These are phyloP conservation scores for Antrozous pallidus DNA, from an alignment of 2,797 vertebrate genomes.

Conservation along the genomic window DNA sequence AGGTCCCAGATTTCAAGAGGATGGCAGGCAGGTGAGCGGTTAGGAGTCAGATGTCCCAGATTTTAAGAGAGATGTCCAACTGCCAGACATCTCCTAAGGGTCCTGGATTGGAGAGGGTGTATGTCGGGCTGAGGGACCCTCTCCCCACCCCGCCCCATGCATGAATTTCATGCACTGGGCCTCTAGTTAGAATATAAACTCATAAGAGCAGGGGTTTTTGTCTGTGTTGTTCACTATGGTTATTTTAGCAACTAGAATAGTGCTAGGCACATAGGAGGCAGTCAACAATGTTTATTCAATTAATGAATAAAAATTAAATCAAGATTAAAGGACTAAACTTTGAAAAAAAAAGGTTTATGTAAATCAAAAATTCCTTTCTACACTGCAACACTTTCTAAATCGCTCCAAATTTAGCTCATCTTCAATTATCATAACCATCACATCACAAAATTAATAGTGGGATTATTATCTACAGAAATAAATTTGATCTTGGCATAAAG, in stretches of 20 bases:
- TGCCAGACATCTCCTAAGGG: too few relatives aligned
- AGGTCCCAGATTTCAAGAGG: too few relatives aligned
- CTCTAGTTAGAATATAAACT: not conserved
- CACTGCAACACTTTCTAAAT: not conserved
- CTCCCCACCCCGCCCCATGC: too few relatives aligned
- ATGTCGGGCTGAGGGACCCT: too few relatives aligned
- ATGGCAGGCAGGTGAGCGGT: too few relatives aligned
- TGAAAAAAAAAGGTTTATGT: not conserved
- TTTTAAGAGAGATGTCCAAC: too few relatives aligned
- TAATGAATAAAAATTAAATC: conserved; percentile 42
- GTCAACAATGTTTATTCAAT: conserved; percentile 4
- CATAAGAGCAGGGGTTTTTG: not conserved
- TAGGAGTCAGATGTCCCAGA: too few relatives aligned
- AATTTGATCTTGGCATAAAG: not conserved
- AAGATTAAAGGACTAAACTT: not conserved
- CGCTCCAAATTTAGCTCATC: not conserved
- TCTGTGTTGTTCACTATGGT: not conserved
- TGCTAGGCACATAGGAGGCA: not conserved
- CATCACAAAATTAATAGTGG: not conserved
- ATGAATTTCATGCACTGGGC: too few relatives aligned
- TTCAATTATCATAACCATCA: not conserved
- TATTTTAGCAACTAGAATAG: not conserved
- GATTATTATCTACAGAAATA: not conserved
- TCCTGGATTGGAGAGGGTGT: too few relatives aligned
- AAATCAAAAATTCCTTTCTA: not conserved